Conservation (phyloP, 2,113 vertebrate genomes). For the Ailurus styani region DNA sequence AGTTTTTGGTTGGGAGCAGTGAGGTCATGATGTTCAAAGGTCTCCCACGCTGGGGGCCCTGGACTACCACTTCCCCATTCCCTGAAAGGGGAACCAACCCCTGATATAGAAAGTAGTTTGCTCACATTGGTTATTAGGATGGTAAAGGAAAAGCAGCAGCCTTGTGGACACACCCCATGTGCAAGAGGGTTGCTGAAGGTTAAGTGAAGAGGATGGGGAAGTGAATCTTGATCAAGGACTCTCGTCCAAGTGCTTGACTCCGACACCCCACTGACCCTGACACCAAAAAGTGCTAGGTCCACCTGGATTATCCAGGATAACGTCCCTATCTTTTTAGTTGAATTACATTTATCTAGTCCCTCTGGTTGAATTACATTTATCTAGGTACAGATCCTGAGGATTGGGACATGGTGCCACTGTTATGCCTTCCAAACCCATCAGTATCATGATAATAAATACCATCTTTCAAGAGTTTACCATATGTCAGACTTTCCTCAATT, state of each 20-base stretch:
- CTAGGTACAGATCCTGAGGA: background rate
- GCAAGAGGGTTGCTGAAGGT: background rate
- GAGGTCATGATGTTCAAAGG: background rate
- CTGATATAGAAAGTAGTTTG: background rate
- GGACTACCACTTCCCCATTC: constrained; percentile 12
- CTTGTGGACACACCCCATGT: background rate
- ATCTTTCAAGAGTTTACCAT: background rate
- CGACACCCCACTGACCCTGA: background rate
- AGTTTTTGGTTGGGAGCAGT: background rate
- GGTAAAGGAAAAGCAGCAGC: background rate
- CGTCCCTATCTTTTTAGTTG: background rate
- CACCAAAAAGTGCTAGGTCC: too few species aligned
- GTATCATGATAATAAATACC: background rate
- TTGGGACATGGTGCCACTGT: rapidly evolving
- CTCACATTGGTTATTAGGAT: background rate
- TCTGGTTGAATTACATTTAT: background rate
- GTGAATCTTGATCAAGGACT: background rate
- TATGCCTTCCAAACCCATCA: background rate
- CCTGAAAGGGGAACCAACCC: constrained; percentile 27
- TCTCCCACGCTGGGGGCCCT: background rate
- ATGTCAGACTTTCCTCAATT: background rate
- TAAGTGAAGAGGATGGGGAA: background rate
- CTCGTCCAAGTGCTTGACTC: background rate
- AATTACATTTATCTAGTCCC: background rate
- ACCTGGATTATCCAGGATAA: background rate